Conservation (phyloP, 2,797 vertebrate genomes). For the Apogon hyalosoma region DNA sequence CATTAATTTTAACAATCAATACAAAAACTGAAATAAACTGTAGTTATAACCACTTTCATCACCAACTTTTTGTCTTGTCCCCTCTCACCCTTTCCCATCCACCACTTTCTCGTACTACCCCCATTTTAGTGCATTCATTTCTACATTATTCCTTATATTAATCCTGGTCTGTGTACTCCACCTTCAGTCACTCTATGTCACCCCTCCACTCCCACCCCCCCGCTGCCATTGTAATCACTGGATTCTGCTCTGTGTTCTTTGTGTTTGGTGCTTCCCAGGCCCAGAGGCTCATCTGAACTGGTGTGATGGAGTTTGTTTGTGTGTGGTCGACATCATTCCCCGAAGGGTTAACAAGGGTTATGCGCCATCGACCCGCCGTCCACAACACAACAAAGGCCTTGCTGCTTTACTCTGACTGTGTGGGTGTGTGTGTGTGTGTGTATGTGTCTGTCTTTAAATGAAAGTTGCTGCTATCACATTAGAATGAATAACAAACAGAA, state of each 20-base stretch:
- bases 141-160: slow-evolving; percentile 54
- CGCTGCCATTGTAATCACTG: slow-evolving; percentile 69
- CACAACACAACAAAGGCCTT: slow-evolving; percentile 76
- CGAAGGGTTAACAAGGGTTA: slow-evolving; percentile 86
- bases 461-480: slow-evolving; percentile 70
- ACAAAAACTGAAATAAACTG: no score
- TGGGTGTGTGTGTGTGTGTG: slow-evolving; percentile 19
- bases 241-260: slow-evolving; percentile 74
- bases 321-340: slow-evolving; percentile 84
- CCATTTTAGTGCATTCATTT: slow-evolving; percentile 39
- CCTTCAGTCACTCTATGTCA: slow-evolving; percentile 47
- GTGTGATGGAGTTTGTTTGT: slow-evolving; percentile 88
- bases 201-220: slow-evolving; percentile 36
- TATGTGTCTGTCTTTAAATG: slow-evolving; percentile 59
- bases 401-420: slow-evolving; percentile 43
- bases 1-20: no score
- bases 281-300: slow-evolving; percentile 83
- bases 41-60: slow-evolving; percentile 1
- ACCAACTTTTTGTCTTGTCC: slow-evolving; percentile 10
- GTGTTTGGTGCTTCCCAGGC: slow-evolving; percentile 77
- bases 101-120: background rate
- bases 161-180: slow-evolving; percentile 30
- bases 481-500: slow-evolving; percentile 69
- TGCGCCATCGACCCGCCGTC: slow-evolving; percentile 74
- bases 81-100: background rate